Percentiles rank a stretch among this genome's conserved stretches.
These are phyloP conservation scores for Nothobranchius kuhntae DNA, from an alignment of 2,113 vertebrate genomes.

Conservation along the genomic window DNA sequence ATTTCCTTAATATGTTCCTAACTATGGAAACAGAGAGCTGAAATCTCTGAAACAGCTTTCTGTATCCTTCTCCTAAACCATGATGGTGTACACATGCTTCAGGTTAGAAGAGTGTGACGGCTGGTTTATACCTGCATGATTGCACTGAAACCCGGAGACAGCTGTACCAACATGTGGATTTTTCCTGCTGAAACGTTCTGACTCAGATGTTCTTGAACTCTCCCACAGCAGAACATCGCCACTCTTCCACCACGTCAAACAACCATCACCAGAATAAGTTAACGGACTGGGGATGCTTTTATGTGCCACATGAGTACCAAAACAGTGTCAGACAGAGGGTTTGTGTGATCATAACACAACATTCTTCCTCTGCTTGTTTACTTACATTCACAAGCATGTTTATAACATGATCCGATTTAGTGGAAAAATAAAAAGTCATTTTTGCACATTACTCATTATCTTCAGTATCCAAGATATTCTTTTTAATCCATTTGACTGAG, in stretches of 20 bases:
- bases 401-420: neutral
- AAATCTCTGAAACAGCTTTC: too few relatives aligned
- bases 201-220: constrained; percentile 12
- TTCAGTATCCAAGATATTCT: too few relatives aligned
- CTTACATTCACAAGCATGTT: neutral
- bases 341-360: neutral
- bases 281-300: constrained; percentile 5
- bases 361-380: constrained; percentile 13
- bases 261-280: constrained; percentile 25
- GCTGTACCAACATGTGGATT: constrained; percentile 53
- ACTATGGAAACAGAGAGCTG: too few relatives aligned
- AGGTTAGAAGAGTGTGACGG: constrained; percentile 60
- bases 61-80: too few relatives aligned
- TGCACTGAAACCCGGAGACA: constrained; percentile 42
- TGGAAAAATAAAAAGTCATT: too few relatives aligned
- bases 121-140: constrained; percentile 54
- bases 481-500: too few relatives aligned
- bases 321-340: constrained; percentile 13
- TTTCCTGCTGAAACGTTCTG: constrained; percentile 34
- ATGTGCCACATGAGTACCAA: neutral
- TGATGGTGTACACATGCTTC: too few relatives aligned
- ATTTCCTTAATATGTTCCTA: too few relatives aligned
- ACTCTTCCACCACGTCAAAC: constrained; percentile 30
- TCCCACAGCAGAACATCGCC: constrained; percentile 29
- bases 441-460: too few relatives aligned